A percentile compares a stretch with the other conserved stretches of the same genome.
phyloP scores from a whole-genome alignment of 1,140 invertebrate species.

The Zaprionus tsacasi region DNA sequence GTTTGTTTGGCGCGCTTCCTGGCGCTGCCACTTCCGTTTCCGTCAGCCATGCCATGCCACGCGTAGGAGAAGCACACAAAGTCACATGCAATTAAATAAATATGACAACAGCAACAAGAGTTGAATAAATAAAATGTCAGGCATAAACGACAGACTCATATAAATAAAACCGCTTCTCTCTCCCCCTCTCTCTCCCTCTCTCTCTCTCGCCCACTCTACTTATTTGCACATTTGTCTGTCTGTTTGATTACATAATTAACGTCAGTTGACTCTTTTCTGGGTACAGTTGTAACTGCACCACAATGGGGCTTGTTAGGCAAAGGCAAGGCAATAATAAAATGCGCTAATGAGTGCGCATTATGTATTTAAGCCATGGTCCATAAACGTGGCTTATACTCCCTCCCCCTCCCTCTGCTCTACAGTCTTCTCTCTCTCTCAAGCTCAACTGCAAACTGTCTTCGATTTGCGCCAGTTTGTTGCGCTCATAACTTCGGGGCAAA shows the following conservation, averaged over 20 bases:
- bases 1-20: constrained; percentile 81
- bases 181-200: no score
- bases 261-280: constrained; percentile 34
- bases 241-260: constrained; percentile 77
- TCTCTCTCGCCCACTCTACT: background rate
- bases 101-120: constrained; percentile 55
- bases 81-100: constrained; percentile 79
- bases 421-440: background rate
- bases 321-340: background rate
- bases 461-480: constrained; percentile 28
- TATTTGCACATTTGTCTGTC: constrained; percentile 1
- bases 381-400: background rate
- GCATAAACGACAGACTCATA: constrained; percentile 4
- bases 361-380: background rate
- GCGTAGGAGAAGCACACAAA: constrained; percentile 35
- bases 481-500: constrained; percentile 42
- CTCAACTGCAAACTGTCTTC: background rate
- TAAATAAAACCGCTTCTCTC: background rate
- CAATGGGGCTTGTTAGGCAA: background rate
- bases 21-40: constrained; percentile 80
- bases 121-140: constrained; percentile 47
- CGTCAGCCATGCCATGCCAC: constrained; percentile 51
- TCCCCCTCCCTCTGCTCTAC: no score
- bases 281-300: background rate
- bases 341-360: constrained; percentile 5